phyloP scores from a whole-genome alignment of 1,140 invertebrate genomes.

The Phymastichus coffea region DNA sequence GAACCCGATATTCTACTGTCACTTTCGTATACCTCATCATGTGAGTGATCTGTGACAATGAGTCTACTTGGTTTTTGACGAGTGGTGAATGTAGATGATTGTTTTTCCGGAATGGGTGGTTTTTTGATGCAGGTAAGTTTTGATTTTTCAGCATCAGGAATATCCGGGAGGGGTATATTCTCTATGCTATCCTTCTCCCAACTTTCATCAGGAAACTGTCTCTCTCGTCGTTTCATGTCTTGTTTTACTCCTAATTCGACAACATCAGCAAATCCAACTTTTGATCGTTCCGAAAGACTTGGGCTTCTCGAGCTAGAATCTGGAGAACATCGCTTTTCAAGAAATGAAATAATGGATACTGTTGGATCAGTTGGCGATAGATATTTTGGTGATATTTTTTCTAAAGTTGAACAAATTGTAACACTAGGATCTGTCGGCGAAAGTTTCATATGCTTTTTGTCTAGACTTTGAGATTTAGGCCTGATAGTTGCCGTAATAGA shows the following conservation, averaged over 20 bases:
- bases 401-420: conserved; percentile 43
- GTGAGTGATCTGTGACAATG: conserved; percentile 22
- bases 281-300: conserved; percentile 33
- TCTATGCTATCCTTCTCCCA: conserved; percentile 52
- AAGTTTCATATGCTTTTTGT: conserved; percentile 44
- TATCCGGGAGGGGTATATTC: conserved; percentile 51
- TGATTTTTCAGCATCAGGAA: conserved; percentile 34
- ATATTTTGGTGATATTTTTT: conserved; percentile 34
- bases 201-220: conserved; percentile 43
- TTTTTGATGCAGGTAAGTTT: conserved; percentile 12
- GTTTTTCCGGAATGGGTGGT: conserved; percentile 27
- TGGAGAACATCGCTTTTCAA: conserved; percentile 45
- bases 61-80: conserved; percentile 20
- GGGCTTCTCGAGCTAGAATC: conserved; percentile 33
- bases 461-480: conserved; percentile 42
- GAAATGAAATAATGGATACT: conserved; percentile 46
- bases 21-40: conserved; percentile 22
- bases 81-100: not conserved
- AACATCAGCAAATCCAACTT: conserved; percentile 46
- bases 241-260: conserved; percentile 50
- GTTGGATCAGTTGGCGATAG: conserved; percentile 44
- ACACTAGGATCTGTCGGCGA: conserved; percentile 45
- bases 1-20: conserved; percentile 21
- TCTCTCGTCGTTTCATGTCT: conserved; percentile 42
- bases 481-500: conserved; percentile 25